Evolutionary conservation across 1,140 invertebrate genomes (phyloP).

Genomic region (Nasonia vitripennis): DNA sequence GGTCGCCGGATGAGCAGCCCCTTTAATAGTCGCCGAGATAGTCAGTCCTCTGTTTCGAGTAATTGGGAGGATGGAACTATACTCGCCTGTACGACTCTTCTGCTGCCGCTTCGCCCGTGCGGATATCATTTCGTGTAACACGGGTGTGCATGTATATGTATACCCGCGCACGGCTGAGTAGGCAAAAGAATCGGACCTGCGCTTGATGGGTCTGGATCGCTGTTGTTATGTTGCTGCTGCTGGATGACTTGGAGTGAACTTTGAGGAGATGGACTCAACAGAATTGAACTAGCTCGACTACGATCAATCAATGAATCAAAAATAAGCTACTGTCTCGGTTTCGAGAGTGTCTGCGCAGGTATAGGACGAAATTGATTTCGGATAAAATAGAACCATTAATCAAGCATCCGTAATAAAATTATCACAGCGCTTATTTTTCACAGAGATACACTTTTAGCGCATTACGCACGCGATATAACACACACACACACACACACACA

Average conservation of each 20-base stretch:
- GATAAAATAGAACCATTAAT: not conserved
- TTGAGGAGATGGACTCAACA: not conserved
- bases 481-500: too few species aligned
- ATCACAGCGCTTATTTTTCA: not conserved
- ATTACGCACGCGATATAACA: not conserved
- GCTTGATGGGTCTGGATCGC: not conserved
- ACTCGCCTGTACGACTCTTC: not conserved
- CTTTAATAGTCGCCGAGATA: constrained; percentile 23
- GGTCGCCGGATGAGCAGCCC: not conserved
- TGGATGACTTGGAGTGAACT: not conserved
- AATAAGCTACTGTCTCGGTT: not conserved
- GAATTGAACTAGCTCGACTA: not conserved
- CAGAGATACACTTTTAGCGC: not conserved
- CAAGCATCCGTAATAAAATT: not conserved
- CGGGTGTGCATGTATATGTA: too few species aligned
- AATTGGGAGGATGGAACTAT: constrained; percentile 21
- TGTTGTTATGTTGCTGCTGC: not conserved
- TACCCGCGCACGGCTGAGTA: too few species aligned
- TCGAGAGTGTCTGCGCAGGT: not conserved
- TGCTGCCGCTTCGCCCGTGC: not conserved
- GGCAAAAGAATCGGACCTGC: not conserved
- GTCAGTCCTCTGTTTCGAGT: constrained; percentile 25
- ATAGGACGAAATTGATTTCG: not conserved
- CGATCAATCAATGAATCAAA: not conserved
- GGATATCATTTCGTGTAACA: not conserved